phyloP scores from a whole-genome alignment of 2,113 vertebrate species.

The Prinia subflava region DNA sequence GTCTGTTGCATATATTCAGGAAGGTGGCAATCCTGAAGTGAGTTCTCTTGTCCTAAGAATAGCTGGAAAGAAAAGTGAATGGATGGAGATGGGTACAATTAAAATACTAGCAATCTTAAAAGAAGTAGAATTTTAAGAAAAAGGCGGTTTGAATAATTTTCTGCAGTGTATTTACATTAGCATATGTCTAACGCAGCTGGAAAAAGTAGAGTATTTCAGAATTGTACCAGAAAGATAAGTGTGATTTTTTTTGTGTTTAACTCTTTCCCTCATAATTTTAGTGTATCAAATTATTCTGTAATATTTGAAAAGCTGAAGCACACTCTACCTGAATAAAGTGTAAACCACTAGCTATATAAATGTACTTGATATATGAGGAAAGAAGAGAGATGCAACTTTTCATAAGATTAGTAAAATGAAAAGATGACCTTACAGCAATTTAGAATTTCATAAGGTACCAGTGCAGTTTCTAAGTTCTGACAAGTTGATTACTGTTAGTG shows the following conservation, averaged over 20 bases:
- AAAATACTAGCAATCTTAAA: not conserved
- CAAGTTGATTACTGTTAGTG: not conserved
- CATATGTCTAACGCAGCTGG: not conserved
- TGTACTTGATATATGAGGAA: not conserved
- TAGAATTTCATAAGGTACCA: not conserved
- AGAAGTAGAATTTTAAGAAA: not conserved
- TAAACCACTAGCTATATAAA: not conserved
- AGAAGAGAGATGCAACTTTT: not conserved
- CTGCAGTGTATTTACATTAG: not conserved
- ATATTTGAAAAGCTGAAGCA: not conserved
- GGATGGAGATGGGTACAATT: not conserved
- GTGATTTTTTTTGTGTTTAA: not conserved
- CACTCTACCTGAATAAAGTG: not conserved
- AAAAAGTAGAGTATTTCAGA: not conserved
- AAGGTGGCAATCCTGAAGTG: not conserved
- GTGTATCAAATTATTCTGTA: not conserved
- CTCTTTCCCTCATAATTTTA: not conserved
- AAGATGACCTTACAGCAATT: not conserved
- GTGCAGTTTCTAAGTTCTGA: not conserved
- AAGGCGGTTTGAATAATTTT: not conserved
- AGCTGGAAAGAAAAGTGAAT: not conserved
- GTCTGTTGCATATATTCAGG: not conserved
- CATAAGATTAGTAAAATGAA: not conserved
- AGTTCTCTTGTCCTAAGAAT: not conserved
- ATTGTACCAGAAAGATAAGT: not conserved